Conservation (phyloP, 2,888 invertebrate species). For the Drosophila fungiperda region DNA sequence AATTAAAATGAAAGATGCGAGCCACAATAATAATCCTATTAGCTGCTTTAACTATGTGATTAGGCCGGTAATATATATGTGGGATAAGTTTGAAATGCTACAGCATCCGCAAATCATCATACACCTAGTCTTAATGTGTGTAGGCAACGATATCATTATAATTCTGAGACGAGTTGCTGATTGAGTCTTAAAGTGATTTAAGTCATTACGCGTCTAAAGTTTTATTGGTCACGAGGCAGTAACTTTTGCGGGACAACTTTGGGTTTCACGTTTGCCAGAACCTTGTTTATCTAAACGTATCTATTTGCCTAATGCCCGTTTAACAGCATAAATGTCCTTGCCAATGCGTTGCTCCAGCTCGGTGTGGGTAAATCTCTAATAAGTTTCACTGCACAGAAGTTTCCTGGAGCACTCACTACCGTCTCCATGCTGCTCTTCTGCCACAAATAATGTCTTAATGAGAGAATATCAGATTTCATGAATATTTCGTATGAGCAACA, state of each 20-base stretch:
- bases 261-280: slow-evolving; percentile 14
- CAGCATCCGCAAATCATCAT: neutral
- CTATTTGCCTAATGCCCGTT: slow-evolving; percentile 55
- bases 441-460: slow-evolving; percentile 15
- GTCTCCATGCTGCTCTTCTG: neutral
- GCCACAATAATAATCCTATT: slow-evolving; percentile 24
- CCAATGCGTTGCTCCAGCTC: slow-evolving; percentile 6
- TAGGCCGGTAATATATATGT: slow-evolving; percentile 9
- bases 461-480: slow-evolving; percentile 16
- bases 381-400: slow-evolving; percentile 26
- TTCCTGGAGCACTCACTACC: neutral
- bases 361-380: slow-evolving; percentile 7
- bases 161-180: slow-evolving; percentile 55
- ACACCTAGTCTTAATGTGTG: neutral
- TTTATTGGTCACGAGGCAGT: slow-evolving; percentile 53
- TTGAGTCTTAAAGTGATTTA: slow-evolving; percentile 74
- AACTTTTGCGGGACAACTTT: slow-evolving; percentile 52
- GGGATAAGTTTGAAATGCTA: slow-evolving; percentile 9
- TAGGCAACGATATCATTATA: slow-evolving; percentile 41
- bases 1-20: neutral
- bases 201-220: slow-evolving; percentile 67
- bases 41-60: slow-evolving; percentile 9
- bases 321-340: slow-evolving; percentile 46
- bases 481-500: slow-evolving; percentile 1
- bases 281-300: slow-evolving; percentile 48